Percentiles rank a stretch among this genome's conserved stretches.
These are phyloP conservation scores for Dromas ardeola DNA, from an alignment of 2,113 vertebrate species.

Conservation along the genomic window DNA sequence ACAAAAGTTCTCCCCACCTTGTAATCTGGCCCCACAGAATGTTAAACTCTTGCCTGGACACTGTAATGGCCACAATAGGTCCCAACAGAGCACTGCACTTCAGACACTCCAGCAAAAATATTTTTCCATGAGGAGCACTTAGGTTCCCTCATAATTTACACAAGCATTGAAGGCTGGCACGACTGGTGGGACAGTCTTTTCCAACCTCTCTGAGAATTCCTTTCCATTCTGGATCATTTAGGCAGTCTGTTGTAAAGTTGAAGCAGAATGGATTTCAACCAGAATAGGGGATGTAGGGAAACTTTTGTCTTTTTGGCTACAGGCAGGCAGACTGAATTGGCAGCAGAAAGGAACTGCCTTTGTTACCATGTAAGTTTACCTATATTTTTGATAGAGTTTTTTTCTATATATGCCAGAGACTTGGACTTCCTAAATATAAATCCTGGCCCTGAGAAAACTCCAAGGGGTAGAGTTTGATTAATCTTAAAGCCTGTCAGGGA, in stretches of 20 bases:
- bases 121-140: background rate
- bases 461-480: background rate
- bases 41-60: background rate
- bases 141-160: background rate
- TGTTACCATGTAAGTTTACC: background rate
- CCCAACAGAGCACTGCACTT: background rate
- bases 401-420: background rate
- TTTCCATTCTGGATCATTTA: background rate
- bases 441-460: background rate
- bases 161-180: background rate
- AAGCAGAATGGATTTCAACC: background rate
- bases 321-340: background rate
- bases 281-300: background rate
- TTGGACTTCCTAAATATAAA: background rate
- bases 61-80: background rate
- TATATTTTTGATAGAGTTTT: background rate
- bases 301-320: background rate
- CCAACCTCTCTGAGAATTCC: background rate
- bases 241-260: background rate
- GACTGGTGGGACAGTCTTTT: background rate
- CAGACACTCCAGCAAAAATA: background rate
- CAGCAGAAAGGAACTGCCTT: background rate
- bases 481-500: background rate
- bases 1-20: background rate
- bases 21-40: background rate